Evolutionary conservation across 2,888 invertebrate species (phyloP).

Genomic region (Perdita meconis): DNA sequence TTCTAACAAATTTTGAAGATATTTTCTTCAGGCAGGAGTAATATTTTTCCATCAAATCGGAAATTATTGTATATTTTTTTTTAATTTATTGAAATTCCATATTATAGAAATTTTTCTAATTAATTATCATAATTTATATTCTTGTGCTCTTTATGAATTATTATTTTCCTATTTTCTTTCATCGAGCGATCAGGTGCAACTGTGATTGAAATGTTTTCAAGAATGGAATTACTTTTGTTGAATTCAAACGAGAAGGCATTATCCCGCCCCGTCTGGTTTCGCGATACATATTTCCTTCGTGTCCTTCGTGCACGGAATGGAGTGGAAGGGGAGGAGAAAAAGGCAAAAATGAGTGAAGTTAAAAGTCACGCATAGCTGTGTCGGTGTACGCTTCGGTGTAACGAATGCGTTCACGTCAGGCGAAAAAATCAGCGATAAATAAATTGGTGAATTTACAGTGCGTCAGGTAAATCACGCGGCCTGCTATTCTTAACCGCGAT

Average conservation of each 20-base stretch:
- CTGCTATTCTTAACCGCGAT: constrained; percentile 36
- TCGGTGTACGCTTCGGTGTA: constrained; percentile 22
- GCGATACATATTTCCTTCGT: constrained; percentile 9
- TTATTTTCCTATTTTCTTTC: not conserved
- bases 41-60: too few species aligned
- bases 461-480: constrained; percentile 38
- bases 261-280: not conserved
- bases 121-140: too few species aligned
- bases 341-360: constrained; percentile 28
- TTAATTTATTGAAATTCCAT: too few species aligned
- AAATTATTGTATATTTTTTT: too few species aligned
- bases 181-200: not conserved
- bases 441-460: constrained; percentile 55
- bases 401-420: constrained; percentile 54
- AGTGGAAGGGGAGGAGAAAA: not conserved
- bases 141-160: too few species aligned
- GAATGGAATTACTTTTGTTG: not conserved
- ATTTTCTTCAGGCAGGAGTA: too few species aligned
- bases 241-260: not conserved
- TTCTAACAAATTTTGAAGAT: too few species aligned
- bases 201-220: not conserved
- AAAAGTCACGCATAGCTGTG: constrained; percentile 52
- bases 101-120: too few species aligned
- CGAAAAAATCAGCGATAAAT: constrained; percentile 51
- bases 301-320: constrained; percentile 25